These are phyloP conservation scores for Catamblyrhynchus diadema DNA, from an alignment of 2,797 vertebrate genomes.

Conservation along the genomic window DNA sequence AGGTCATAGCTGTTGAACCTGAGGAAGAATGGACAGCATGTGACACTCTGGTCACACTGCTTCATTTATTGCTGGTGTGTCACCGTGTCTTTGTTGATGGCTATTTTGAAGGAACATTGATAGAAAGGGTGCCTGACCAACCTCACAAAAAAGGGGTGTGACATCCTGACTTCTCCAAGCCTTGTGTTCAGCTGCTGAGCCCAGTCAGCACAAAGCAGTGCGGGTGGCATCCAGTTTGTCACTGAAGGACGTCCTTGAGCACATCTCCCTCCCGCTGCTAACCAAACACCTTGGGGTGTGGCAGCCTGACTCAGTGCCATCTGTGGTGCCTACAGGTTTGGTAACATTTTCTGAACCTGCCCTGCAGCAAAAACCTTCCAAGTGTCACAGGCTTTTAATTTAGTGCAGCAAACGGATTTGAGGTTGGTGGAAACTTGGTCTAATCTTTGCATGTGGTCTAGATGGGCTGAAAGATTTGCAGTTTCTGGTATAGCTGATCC, in stretches of 20 bases:
- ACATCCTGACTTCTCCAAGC: not conserved
- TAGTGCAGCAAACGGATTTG: not conserved
- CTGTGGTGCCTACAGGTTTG: constrained; percentile 3
- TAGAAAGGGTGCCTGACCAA: not conserved
- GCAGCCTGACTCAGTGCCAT: constrained; percentile 2
- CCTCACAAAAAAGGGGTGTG: not conserved
- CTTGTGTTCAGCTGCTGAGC: not conserved
- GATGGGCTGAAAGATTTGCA: not conserved
- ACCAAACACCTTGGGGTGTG: not conserved
- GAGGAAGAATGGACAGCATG: not conserved
- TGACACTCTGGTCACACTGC: no score
- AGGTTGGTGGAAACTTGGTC: not conserved
- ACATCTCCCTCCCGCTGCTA: not conserved
- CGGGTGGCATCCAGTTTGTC: not conserved
- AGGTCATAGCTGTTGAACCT: not conserved
- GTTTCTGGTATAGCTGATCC: not conserved
- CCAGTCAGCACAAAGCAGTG: not conserved
- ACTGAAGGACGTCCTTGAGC: not conserved
- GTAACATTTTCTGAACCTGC: constrained; percentile 40
- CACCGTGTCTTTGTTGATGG: fast-evolving
- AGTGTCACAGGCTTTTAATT: not conserved
- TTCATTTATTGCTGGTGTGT: not conserved
- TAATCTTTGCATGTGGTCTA: not conserved
- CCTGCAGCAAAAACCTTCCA: not conserved
- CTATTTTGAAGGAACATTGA: not conserved